Percentiles rank a stretch among this genome's conserved stretches.
phyloP scores from a whole-genome alignment of 2,797 vertebrate species.

The Decapterus maruadsi region DNA sequence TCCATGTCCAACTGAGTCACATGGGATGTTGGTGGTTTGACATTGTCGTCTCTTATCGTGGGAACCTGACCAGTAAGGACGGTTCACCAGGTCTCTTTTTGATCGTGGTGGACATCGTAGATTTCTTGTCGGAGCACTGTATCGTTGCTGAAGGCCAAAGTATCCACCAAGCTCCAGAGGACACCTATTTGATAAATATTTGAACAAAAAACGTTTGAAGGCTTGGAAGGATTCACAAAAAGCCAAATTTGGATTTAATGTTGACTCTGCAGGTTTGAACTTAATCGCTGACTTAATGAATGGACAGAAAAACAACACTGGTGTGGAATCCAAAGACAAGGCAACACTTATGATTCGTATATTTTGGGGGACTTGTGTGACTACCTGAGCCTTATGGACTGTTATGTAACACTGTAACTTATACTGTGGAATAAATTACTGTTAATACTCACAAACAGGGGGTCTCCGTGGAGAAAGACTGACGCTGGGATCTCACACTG shows the following conservation, averaged over 20 bases:
- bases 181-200: slow-evolving; percentile 33
- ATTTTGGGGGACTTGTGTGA: slow-evolving; percentile 52
- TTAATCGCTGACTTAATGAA: slow-evolving; percentile 29
- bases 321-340: slow-evolving; percentile 54
- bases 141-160: slow-evolving; percentile 63
- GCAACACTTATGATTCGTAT: slow-evolving; percentile 33
- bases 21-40: slow-evolving; percentile 7
- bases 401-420: slow-evolving; percentile 58
- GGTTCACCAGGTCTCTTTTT: slow-evolving; percentile 33
- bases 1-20: not conserved
- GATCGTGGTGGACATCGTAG: slow-evolving; percentile 36
- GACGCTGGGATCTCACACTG: slow-evolving; percentile 47
- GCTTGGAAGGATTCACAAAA: slow-evolving; percentile 33
- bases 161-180: slow-evolving; percentile 36
- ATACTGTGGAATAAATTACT: slow-evolving; percentile 55
- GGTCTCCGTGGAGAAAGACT: slow-evolving; percentile 36
- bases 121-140: slow-evolving; percentile 57
- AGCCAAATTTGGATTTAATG: slow-evolving; percentile 47
- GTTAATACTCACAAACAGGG: slow-evolving; percentile 44
- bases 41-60: not conserved
- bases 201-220: slow-evolving; percentile 35
- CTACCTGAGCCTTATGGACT: slow-evolving; percentile 44
- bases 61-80: slow-evolving; percentile 38
- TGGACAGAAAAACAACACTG: slow-evolving; percentile 33
- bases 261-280: slow-evolving; percentile 32